Percentiles rank a stretch among this genome's conserved stretches.
Conservation (phyloP, 37 sponge, comb jelly and placozoan species). For the Crambe crambe region DNA sequence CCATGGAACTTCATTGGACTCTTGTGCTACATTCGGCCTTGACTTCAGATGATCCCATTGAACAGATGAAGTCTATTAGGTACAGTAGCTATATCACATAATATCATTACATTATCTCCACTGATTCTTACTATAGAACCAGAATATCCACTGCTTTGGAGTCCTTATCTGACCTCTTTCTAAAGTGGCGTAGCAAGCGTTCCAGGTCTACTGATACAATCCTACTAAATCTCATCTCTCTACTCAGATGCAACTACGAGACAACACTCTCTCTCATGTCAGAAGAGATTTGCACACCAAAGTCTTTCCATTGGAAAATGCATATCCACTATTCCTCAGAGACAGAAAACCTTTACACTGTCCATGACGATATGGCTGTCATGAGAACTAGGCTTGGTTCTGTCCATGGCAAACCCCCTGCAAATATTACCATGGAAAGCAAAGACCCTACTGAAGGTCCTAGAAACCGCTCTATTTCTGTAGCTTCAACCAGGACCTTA, state of each 20-base stretch:
- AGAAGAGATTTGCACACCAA: background rate
- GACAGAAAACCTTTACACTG: background rate
- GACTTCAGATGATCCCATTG: background rate
- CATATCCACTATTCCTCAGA: slow-evolving; percentile 23
- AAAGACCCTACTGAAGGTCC: background rate
- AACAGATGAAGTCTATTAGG: slow-evolving; percentile 20
- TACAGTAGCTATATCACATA: background rate
- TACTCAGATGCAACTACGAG: slow-evolving; percentile 36
- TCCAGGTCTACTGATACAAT: background rate
- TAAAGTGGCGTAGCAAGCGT: background rate
- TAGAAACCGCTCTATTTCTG: background rate
- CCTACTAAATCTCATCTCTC: slow-evolving; percentile 30
- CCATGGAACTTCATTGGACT: slow-evolving; percentile 60
- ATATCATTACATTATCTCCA: background rate
- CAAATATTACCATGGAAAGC: background rate
- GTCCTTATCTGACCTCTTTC: background rate
- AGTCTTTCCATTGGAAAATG: slow-evolving; percentile 22
- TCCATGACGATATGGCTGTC: background rate
- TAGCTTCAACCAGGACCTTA: slow-evolving; percentile 39
- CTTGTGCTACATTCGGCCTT: background rate
- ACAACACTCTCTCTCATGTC: background rate
- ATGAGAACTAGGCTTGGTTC: background rate
- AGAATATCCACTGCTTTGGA: slow-evolving; percentile 9
- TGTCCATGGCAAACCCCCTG: background rate
- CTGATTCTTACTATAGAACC: background rate